Percentiles rank a stretch among this genome's conserved stretches.
phyloP scores from a whole-genome alignment of 2,797 vertebrate species.

The Urophycis tenuis region DNA sequence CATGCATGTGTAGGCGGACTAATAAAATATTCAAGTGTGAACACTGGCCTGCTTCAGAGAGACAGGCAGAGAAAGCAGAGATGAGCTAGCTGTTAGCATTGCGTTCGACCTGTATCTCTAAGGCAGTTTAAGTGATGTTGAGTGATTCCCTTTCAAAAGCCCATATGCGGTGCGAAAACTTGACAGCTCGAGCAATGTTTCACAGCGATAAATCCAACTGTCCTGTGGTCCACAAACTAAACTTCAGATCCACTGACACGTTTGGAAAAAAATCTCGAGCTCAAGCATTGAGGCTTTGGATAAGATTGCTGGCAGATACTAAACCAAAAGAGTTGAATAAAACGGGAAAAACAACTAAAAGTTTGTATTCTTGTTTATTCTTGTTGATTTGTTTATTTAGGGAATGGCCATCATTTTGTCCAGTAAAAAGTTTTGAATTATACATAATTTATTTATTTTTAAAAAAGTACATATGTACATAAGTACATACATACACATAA shows the following conservation, averaged over 20 bases:
- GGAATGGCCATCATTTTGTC: background rate
- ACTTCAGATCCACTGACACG: background rate
- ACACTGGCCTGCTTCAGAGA: background rate
- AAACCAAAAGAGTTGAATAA: background rate
- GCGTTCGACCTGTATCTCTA: background rate
- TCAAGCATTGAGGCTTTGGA: background rate
- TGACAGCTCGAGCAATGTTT: background rate
- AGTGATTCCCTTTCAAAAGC: background rate
- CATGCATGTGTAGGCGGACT: background rate
- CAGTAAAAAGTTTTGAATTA: background rate
- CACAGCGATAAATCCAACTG: background rate
- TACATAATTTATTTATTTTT: too few species aligned
- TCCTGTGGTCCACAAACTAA: too few species aligned
- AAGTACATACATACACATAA: too few species aligned
- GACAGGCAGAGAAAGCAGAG: background rate
- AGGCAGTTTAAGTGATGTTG: background rate
- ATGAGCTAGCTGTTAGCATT: background rate
- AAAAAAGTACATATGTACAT: too few species aligned
- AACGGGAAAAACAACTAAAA: background rate
- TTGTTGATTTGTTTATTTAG: background rate
- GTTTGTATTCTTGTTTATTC: background rate
- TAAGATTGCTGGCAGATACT: background rate
- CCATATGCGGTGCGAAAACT: background rate
- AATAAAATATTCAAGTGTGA: background rate
- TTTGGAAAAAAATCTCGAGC: background rate